Evolutionary conservation across 2,888 invertebrate genomes (phyloP).

Genomic region (Exephanes ischioxanthus): DNA sequence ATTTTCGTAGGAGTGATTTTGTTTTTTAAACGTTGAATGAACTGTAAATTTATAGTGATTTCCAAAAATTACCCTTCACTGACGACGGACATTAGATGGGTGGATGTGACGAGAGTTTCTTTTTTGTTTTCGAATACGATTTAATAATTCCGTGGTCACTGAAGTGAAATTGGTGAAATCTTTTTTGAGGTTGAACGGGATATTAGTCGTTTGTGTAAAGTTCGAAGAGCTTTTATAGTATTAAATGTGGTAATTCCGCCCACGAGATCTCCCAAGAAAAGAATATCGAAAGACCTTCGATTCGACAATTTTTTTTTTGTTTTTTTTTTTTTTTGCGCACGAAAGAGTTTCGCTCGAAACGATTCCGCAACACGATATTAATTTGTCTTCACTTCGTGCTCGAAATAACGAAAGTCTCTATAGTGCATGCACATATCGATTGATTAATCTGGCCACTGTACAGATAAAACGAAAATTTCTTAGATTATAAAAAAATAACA

Average conservation of each 20-base stretch:
- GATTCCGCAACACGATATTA: neutral
- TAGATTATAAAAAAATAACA: slow-evolving; percentile 38
- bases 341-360: neutral
- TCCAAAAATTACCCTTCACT: neutral
- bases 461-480: slow-evolving; percentile 61
- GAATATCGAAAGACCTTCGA: slow-evolving; percentile 8
- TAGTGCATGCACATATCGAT: slow-evolving; percentile 32
- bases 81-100: neutral
- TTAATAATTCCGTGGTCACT: neutral
- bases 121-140: neutral
- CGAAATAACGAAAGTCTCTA: neutral
- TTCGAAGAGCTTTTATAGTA: slow-evolving; percentile 4
- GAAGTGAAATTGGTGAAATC: neutral
- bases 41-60: neutral
- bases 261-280: slow-evolving; percentile 23
- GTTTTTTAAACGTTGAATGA: neutral
- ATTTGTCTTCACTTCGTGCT: slow-evolving; percentile 4
- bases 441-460: slow-evolving; percentile 66
- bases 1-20: neutral
- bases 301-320: neutral
- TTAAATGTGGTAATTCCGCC: slow-evolving; percentile 45
- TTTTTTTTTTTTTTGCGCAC: neutral
- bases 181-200: neutral
- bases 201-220: slow-evolving; percentile 2
- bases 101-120: neutral